Conservation (phyloP, 2,113 vertebrate species). For the Hirundichthys speculiger region DNA sequence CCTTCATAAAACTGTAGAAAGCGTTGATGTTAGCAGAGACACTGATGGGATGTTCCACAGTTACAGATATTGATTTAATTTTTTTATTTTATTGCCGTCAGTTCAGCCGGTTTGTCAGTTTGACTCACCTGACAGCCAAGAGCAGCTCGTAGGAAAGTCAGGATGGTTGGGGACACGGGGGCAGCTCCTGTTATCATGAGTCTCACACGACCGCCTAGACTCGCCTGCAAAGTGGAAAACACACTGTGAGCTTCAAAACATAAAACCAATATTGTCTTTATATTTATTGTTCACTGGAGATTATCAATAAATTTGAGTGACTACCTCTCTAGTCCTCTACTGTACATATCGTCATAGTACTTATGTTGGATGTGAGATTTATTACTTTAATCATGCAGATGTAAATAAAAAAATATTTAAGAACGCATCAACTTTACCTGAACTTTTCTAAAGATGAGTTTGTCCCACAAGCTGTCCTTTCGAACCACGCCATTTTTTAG, state of each 20-base stretch:
- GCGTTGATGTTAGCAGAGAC: not conserved
- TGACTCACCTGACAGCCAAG: conserved; percentile 94
- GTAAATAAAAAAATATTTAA: not conserved
- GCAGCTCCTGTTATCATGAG: conserved; percentile 96
- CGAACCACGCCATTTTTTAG: conserved; percentile 90
- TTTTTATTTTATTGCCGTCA: too few relatives aligned
- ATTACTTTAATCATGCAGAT: too few relatives aligned
- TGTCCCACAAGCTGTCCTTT: conserved; percentile 96
- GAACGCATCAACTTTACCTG: conserved; percentile 90
- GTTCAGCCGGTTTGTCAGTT: not conserved
- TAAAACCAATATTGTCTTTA: not conserved
- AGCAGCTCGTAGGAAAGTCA: conserved; percentile 92
- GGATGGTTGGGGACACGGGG: conserved; percentile 90
- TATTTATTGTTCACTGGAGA: not conserved
- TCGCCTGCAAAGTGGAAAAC: conserved; percentile 78
- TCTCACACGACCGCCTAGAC: conserved; percentile 90
- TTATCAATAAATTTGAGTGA: not conserved
- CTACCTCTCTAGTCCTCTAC: too few relatives aligned
- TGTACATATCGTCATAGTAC: too few relatives aligned
- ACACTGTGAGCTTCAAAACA: not conserved
- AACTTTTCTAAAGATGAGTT: conserved; percentile 93
- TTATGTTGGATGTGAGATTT: too few relatives aligned
- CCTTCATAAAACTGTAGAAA: conserved; percentile 94
- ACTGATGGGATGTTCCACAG: too few relatives aligned
- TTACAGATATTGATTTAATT: too few relatives aligned